Base-by-base conservation (phyloP, 2,888 invertebrate genomes). In the Neria commutata region DNA sequence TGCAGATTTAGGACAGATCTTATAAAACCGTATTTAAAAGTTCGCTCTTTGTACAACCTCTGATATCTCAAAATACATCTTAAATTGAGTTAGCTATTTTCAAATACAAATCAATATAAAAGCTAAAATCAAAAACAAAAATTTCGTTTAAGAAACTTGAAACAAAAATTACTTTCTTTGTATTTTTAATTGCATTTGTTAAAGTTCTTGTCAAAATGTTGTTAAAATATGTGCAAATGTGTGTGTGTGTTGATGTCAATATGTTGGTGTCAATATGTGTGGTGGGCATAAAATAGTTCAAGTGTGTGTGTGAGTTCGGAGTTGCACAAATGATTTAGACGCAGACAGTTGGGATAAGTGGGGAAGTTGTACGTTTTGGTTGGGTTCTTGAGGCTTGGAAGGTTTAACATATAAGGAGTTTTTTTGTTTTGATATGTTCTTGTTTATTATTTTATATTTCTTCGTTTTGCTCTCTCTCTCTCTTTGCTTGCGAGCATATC, bases 291-390 rank as follows among this genome's bases (percentile, higher is more conserved):
- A n/a, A n/a, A n/a, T n/a, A n/a, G n/a, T n/a, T n/a, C n/a, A n/a
- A n/a, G n/a, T n/a, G 56, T 62, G 60, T 58, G 64, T 62, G 60
- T 48, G 54, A 60, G 75, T 72, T 78, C 73, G 67, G 64, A 76
- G 76, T 76, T 76, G 78, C 86, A 87, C 88, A 88, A 88, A 89
- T 89, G 89, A 86, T 72, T 74, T 89, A 87, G 89, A 90, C 90
- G 89, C 87, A 90, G 89, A 90, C 89, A 90, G 87, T 72, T 87
- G 87, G 88, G 86, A 88, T 86, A 84, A 84, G 84, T 73, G 61
- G 71, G 72, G 85, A 84, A n/a, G n/a, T n/a, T n/a, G n/a, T 83
- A 85, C 84, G 84, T 70, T 63, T 25, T 49, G 11, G 11, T 56
- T 50, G 40, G 52, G 10, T 26, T 63, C 42, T 50, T 47, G 14